Evolutionary conservation across 2,888 invertebrate species (phyloP).

Genomic region (Tricholauxania praeusta): DNA sequence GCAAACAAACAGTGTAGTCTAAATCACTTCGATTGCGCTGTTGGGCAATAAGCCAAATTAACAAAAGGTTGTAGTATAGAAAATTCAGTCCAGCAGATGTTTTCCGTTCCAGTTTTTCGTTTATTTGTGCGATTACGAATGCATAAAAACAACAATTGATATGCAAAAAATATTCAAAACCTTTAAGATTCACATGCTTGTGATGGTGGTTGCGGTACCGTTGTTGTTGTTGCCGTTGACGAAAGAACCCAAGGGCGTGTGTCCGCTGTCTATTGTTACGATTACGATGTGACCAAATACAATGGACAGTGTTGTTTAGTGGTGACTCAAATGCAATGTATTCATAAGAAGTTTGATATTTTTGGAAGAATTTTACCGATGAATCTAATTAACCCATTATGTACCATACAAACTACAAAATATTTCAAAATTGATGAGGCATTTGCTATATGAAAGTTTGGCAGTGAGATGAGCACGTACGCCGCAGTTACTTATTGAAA

Average conservation of each 20-base stretch:
- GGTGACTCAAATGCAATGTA: neutral
- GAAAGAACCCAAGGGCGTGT: constrained; percentile 33
- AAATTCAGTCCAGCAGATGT: constrained; percentile 26
- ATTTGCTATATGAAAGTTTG: too few relatives aligned
- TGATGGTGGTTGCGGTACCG: too few relatives aligned
- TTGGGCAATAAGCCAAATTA: too few relatives aligned
- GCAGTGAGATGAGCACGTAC: too few relatives aligned
- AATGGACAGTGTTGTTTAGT: constrained; percentile 3
- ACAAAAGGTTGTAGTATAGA: too few relatives aligned
- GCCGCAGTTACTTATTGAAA: too few relatives aligned
- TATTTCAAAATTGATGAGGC: too few relatives aligned
- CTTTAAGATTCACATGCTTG: constrained; percentile 15
- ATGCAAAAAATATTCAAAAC: neutral
- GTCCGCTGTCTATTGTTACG: constrained; percentile 27
- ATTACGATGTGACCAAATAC: neutral
- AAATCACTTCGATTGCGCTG: too few relatives aligned
- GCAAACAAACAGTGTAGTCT: too few relatives aligned
- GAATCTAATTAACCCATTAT: too few relatives aligned
- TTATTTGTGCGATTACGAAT: neutral
- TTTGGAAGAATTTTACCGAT: too few relatives aligned
- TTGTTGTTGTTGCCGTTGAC: neutral
- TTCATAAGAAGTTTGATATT: neutral
- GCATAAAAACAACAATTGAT: neutral
- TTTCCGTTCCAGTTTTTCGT: constrained; percentile 26
- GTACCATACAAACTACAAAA: too few relatives aligned